Conservation (phyloP, 2,797 vertebrate species). For the Macropodus opercularis region DNA sequence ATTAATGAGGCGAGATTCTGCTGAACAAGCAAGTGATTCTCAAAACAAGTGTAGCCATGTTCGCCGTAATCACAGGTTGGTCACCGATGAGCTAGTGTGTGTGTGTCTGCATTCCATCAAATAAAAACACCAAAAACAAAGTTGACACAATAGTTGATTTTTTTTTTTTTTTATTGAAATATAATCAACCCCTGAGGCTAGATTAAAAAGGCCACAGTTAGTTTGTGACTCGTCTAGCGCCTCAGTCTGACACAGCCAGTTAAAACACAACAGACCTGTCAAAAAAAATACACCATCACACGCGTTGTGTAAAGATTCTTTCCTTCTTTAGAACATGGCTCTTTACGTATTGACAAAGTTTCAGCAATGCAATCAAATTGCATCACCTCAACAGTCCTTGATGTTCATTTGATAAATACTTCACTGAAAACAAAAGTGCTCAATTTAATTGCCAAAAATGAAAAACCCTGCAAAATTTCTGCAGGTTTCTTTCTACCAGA, state of each 20-base stretch:
- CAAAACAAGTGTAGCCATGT: constrained; percentile 16
- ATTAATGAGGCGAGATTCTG: constrained; percentile 60
- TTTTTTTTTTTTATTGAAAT: constrained; percentile 71
- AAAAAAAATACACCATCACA: constrained; percentile 55
- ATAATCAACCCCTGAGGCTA: constrained; percentile 67
- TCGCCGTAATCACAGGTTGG: background rate
- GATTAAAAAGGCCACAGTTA: constrained; percentile 63
- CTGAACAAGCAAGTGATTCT: constrained; percentile 46
- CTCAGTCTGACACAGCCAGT: constrained; percentile 69
- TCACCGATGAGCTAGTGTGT: background rate
- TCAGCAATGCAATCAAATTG: constrained; percentile 27
- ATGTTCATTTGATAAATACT: constrained; percentile 12
- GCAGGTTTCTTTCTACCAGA: constrained; percentile 1
- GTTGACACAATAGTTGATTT: constrained; percentile 47
- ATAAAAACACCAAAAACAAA: constrained; percentile 3
- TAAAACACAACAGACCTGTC: constrained; percentile 63
- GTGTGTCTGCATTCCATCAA: background rate
- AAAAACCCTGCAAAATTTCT: background rate
- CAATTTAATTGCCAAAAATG: constrained; percentile 44
- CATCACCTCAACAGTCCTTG: constrained; percentile 17
- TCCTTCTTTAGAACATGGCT: constrained; percentile 26
- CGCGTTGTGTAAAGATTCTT: constrained; percentile 16
- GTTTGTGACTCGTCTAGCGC: constrained; percentile 68
- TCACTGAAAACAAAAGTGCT: constrained; percentile 40
- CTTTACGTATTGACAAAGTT: constrained; percentile 32